A percentile compares a stretch with the other conserved stretches of the same genome.
phyloP scores from a whole-genome alignment of 2,888 invertebrate species.

The Vesta saturnalis region DNA sequence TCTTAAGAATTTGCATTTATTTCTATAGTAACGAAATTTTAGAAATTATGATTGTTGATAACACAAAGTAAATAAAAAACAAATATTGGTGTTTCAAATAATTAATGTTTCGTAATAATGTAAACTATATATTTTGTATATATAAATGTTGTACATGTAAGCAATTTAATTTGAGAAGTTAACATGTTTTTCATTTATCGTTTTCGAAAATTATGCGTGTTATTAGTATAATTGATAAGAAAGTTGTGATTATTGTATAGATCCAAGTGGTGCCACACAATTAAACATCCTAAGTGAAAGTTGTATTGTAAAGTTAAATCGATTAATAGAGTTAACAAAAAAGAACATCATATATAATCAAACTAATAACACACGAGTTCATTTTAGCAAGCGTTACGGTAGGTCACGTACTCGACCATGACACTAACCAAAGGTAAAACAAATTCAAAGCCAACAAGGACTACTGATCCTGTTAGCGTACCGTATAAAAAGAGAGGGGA shows the following conservation, averaged over 20 bases:
- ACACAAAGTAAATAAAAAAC: no score
- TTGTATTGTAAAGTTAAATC: not conserved
- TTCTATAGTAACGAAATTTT: no score
- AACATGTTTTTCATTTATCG: not conserved
- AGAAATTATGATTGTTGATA: no score
- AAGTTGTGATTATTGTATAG: conserved; percentile 1
- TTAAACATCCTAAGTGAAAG: not conserved
- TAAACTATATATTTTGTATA: no score
- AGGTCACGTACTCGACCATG: conserved; percentile 57
- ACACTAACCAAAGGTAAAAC: conserved; percentile 52
- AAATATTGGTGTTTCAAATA: no score
- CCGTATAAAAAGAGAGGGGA: conserved; percentile 22
- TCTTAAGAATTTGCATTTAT: no score
- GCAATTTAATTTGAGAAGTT: no score
- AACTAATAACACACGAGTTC: not conserved
- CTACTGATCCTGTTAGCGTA: conserved; percentile 38
- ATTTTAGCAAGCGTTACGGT: conserved; percentile 46
- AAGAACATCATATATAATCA: not conserved
- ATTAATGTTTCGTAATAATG: no score
- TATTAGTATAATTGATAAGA: not conserved
- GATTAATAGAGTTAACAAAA: conserved; percentile 4
- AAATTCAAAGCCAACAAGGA: conserved; percentile 26
- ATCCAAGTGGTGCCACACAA: not conserved
- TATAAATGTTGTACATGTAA: no score
- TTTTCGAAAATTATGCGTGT: not conserved